Evolutionary conservation across 2,797 vertebrate genomes (phyloP).

Genomic region (Meriones psammophilus): DNA sequence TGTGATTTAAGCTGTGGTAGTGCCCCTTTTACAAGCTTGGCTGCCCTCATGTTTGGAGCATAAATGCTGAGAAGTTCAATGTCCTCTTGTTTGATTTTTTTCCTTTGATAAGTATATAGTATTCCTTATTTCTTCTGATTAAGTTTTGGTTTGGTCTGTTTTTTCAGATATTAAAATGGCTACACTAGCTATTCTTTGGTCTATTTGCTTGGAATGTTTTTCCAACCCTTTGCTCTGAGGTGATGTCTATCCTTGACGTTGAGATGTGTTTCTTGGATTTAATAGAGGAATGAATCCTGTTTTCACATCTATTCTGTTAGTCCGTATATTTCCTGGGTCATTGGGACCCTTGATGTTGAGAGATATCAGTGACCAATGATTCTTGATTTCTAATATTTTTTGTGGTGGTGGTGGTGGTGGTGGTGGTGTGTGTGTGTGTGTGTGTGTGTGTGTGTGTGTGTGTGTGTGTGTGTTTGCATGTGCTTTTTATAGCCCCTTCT

Average conservation of each 20-base stretch:
- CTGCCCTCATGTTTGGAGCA: not conserved
- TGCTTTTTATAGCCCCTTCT: not conserved
- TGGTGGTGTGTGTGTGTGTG: too few relatives aligned
- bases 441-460: not conserved
- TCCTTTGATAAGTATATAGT: not conserved
- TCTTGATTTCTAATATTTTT: not conserved
- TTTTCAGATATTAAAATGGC: not conserved
- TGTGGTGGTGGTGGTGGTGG: not conserved
- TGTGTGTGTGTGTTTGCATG: not conserved
- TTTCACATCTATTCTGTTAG: not conserved
- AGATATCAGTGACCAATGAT: not conserved
- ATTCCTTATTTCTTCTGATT: not conserved
- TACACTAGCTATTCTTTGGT: not conserved
- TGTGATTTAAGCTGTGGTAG: not conserved
- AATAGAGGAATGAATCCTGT: not conserved
- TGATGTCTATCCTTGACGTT: not conserved
- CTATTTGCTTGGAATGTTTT: not conserved
- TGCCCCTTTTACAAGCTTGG: not conserved
- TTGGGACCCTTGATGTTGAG: not conserved
- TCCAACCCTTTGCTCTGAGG: not conserved
- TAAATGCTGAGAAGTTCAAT: not conserved
- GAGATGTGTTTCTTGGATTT: not conserved
- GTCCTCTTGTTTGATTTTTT: not conserved
- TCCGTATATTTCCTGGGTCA: not conserved
- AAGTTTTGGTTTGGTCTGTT: not conserved